Percentiles rank a stretch among this genome's conserved stretches.
phyloP scores from a whole-genome alignment of 2,888 invertebrate genomes.

The Adela reaumurella region DNA sequence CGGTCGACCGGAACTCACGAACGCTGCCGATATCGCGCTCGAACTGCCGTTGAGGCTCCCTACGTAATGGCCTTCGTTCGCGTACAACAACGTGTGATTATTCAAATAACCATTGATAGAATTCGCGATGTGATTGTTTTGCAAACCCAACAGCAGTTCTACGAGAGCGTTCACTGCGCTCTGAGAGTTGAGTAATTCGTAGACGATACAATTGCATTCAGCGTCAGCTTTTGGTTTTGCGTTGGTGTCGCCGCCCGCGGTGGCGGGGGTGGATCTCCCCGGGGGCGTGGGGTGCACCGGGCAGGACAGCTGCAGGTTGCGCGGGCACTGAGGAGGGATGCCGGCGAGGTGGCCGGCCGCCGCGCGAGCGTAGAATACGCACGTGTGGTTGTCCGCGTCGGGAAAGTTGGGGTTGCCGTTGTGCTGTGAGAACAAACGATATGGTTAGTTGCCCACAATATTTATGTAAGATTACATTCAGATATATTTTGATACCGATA shows the following conservation, averaged over 20 bases:
- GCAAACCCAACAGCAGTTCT: slow-evolving; percentile 39
- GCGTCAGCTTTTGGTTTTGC: slow-evolving; percentile 26
- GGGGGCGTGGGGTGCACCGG: slow-evolving; percentile 37
- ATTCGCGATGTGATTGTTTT: slow-evolving; percentile 46
- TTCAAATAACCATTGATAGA: slow-evolving; percentile 19
- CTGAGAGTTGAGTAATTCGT: slow-evolving; percentile 41
- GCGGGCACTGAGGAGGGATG: slow-evolving; percentile 38
- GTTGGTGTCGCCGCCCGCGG: slow-evolving; percentile 27
- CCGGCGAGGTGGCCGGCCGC: slow-evolving; percentile 48
- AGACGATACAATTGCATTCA: slow-evolving; percentile 41
- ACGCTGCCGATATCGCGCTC: slow-evolving; percentile 13
- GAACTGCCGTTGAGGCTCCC: slow-evolving; percentile 18
- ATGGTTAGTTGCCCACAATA: no score
- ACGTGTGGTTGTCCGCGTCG: slow-evolving; percentile 59
- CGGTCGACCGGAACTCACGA: slow-evolving; percentile 29
- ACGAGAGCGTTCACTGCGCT: slow-evolving; percentile 44
- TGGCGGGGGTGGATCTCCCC: slow-evolving; percentile 17
- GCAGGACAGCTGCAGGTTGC: slow-evolving; percentile 34
- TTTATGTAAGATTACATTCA: background rate
- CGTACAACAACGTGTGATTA: background rate
- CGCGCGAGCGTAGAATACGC: slow-evolving; percentile 50
- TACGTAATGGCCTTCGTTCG: slow-evolving; percentile 18
- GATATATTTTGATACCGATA: background rate
- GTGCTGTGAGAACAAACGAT: slow-evolving; percentile 60
- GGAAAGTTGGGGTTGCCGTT: slow-evolving; percentile 89